A percentile compares a stretch with the other conserved stretches of the same genome.
These are phyloP conservation scores for Pelodiscus sinensis DNA, from an alignment of 2,113 vertebrate species.

Conservation along the genomic window DNA sequence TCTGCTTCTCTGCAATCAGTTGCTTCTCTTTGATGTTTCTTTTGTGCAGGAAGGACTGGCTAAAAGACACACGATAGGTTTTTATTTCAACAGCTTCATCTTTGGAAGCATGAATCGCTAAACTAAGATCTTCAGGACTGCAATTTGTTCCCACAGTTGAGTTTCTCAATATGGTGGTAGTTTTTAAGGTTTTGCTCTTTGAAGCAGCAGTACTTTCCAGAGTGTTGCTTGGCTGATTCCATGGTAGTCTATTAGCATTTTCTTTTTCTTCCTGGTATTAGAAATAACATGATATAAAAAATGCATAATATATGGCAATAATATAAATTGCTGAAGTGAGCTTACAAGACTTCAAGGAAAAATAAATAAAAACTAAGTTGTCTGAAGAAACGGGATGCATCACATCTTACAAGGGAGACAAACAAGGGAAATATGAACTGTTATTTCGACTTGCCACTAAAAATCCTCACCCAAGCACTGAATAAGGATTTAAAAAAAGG, in stretches of 20 bases:
- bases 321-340: not conserved
- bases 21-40: constrained; percentile 74
- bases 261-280: constrained; percentile 79
- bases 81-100: constrained; percentile 42
- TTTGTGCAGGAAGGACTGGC: constrained; percentile 74
- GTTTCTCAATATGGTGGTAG: constrained; percentile 36
- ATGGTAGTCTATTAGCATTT: constrained; percentile 49
- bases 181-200: constrained; percentile 39
- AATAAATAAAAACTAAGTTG: not conserved
- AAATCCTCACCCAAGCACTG: not conserved
- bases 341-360: not conserved
- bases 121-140: constrained; percentile 3
- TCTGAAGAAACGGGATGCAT: not conserved
- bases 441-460: not conserved
- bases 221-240: constrained; percentile 8
- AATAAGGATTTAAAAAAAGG: not conserved
- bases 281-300: not conserved
- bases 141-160: not conserved
- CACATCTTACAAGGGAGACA: not conserved
- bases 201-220: constrained; percentile 4
- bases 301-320: not conserved
- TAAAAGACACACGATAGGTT: constrained; percentile 68
- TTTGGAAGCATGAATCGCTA: constrained; percentile 14
- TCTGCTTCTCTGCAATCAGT: constrained; percentile 69
- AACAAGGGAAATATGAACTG: not conserved